Base-by-base conservation (phyloP, 2,888 invertebrate genomes). In the Drosophila seclusa region DNA sequence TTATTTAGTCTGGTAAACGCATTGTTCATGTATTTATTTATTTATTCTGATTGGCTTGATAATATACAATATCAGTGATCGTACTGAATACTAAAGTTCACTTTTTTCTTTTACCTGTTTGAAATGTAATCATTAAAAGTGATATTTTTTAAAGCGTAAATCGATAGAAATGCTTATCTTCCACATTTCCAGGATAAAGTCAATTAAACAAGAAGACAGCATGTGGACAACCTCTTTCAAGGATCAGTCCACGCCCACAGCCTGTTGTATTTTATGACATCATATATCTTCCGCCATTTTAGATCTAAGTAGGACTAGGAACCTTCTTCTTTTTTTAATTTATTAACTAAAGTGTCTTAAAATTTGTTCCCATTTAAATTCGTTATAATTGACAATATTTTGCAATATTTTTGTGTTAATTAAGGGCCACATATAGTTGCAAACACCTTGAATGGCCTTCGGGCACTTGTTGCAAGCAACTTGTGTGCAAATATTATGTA, bases 21-120 rank as follows among this genome's bases (percentile, higher is more conserved):
- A 45, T 48, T 27, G 6, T 42, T n/a, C 38, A 48, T 55, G 21
- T 75, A 45, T 73, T 61, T 66, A 42, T 67, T 67, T 45, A 45
- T 45, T 65, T 31, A 36, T 64, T 49, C 31, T 11, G 49, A 50
- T 57, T 38, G 18, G 4, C 21, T 68, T 66, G 34, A 27, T 40
- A 54, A 34, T 55, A 40, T 42, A 55, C 21, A 68, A 10, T 34
- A 58, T 29, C 32, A 42, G 34, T 32, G 27, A 59, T 27, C n/a
- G 21, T 49, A 13, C n/a, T 27, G 24, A 38, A 48, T 16, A n/a
- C n/a, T 7, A 29, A 16, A 21, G 34, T n/a, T 2, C n/a, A 27
- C 6, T 24, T 36, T 16, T n/a, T 10, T 50, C 4, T n/a, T 29
- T 7, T n/a, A 13, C 16, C 18, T 38, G 7, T 4, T 45, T 21